These are phyloP conservation scores for Riparia riparia DNA, from an alignment of 2,113 vertebrate genomes.

Conservation along the genomic window DNA sequence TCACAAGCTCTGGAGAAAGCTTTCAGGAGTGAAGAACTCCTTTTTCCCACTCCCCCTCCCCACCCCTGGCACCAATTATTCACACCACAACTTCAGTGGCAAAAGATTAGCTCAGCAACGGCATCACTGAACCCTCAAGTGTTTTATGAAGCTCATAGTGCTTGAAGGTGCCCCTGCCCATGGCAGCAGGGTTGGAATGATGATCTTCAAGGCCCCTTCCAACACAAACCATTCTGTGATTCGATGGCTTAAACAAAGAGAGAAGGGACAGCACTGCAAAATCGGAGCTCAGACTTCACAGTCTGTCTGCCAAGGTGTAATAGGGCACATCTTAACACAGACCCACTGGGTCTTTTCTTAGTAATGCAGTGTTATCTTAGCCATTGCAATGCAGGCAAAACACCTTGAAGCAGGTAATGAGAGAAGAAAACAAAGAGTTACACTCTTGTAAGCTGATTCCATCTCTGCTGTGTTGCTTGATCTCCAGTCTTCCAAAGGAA, in stretches of 20 bases:
- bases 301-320: neutral
- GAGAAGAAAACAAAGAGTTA: neutral
- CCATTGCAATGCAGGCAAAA: neutral
- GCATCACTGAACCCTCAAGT: neutral
- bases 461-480: neutral
- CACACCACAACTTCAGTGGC: fast-evolving
- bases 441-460: neutral
- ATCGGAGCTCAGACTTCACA: neutral
- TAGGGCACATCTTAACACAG: neutral
- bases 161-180: neutral
- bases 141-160: neutral
- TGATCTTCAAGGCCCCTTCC: neutral
- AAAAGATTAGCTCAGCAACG: neutral
- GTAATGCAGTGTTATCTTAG: neutral
- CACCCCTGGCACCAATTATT: neutral
- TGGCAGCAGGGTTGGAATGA: neutral
- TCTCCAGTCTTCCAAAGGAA: neutral
- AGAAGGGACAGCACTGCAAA: neutral
- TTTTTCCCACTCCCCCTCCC: neutral
- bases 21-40: neutral
- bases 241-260: neutral
- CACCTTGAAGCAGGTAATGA: neutral
- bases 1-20: neutral
- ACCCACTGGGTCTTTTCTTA: neutral
- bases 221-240: neutral